A percentile compares a stretch with the other conserved stretches of the same genome.
Conservation (phyloP, 2,113 vertebrate genomes). For the Pygoscelis adeliae region DNA sequence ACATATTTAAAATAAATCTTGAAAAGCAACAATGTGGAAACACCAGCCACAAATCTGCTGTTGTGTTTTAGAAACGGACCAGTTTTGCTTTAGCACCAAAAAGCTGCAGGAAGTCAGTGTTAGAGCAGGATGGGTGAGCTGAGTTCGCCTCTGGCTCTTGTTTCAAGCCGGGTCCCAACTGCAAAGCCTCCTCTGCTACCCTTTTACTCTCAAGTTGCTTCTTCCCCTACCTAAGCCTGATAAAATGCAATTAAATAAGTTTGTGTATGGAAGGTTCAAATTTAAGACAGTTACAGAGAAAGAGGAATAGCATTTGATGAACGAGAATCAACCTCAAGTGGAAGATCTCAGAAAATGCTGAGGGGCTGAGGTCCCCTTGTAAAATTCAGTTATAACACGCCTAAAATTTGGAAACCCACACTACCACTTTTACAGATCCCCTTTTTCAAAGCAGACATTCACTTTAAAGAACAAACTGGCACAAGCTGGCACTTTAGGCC, state of each 20-base stretch:
- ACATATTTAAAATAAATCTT: neutral
- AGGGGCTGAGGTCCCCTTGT: neutral
- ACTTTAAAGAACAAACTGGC: neutral
- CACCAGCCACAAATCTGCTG: neutral
- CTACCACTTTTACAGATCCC: neutral
- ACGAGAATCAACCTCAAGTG: neutral
- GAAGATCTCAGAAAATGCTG: neutral
- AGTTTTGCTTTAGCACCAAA: neutral
- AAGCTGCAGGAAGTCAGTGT: neutral
- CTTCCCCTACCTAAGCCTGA: neutral
- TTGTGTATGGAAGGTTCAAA: neutral
- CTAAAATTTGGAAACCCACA: neutral
- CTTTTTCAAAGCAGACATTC: neutral
- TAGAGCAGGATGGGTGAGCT: neutral
- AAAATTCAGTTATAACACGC: neutral
- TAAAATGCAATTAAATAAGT: neutral
- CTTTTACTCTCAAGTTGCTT: neutral
- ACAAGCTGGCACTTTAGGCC: neutral
- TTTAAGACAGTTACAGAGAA: neutral
- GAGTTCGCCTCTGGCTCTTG: neutral
- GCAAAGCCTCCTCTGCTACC: neutral
- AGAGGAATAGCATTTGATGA: neutral
- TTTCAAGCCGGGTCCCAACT: neutral
- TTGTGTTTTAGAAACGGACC: neutral
- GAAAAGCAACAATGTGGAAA: neutral